A percentile compares a stretch with the other conserved stretches of the same genome.
phyloP scores from a whole-genome alignment of 1,140 invertebrate species.

The Pristionchus pacificus region DNA sequence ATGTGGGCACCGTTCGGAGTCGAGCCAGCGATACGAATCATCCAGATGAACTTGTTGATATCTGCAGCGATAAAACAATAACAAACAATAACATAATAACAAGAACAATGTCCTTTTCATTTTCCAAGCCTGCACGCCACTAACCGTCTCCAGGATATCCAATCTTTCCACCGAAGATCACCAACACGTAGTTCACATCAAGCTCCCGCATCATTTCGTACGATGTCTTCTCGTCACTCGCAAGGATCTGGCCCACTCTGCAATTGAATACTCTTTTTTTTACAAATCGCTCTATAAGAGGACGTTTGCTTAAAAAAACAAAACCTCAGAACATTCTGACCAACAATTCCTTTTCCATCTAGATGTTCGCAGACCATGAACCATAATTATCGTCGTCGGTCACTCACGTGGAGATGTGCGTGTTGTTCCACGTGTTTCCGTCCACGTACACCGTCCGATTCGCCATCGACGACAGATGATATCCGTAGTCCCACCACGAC shows the following conservation, averaged over 20 bases:
- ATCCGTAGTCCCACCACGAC: constrained; percentile 63
- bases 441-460: constrained; percentile 90
- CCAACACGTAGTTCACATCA: constrained; percentile 93
- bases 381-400: constrained; percentile 68
- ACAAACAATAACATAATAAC: constrained; percentile 12
- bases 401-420: constrained; percentile 92
- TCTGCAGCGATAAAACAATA: constrained; percentile 58
- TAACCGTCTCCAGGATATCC: constrained; percentile 90
- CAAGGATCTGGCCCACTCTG: not conserved
- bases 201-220: constrained; percentile 83
- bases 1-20: constrained; percentile 89
- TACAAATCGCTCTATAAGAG: no score
- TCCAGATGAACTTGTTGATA: constrained; percentile 99
- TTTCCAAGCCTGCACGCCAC: no score
- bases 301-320: no score
- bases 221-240: not conserved
- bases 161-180: constrained; percentile 91
- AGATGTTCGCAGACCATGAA: no score
- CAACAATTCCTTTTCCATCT: no score
- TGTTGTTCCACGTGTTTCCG: constrained; percentile 98
- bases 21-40: constrained; percentile 98
- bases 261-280: no score
- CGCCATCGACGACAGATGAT: constrained; percentile 79
- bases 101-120: no score
- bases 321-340: no score